Conservation (phyloP, 2,888 invertebrate species). For the Amaurobius ferox region DNA sequence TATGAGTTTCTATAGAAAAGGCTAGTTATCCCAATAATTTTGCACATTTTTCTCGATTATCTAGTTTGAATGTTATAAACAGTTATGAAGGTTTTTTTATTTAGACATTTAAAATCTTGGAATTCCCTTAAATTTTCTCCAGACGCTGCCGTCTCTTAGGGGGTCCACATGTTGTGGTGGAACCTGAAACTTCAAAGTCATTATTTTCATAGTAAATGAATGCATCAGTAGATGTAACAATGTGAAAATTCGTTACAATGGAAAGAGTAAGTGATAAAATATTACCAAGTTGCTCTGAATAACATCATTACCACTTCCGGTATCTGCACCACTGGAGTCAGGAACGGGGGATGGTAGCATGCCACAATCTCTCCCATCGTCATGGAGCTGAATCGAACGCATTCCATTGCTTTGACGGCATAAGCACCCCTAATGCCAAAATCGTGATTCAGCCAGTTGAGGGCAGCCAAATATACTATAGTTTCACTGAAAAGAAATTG, state of each 20-base stretch:
- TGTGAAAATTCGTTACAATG: background rate
- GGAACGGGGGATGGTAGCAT: slow-evolving; percentile 62
- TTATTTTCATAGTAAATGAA: background rate
- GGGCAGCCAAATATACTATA: slow-evolving; percentile 48
- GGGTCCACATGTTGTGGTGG: background rate
- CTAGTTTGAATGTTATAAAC: too few relatives aligned
- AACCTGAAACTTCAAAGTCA: background rate
- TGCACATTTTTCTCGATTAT: too few relatives aligned
- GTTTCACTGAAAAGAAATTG: slow-evolving; percentile 53
- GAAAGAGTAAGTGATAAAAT: background rate
- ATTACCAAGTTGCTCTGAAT: slow-evolving; percentile 50
- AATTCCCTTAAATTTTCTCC: too few relatives aligned
- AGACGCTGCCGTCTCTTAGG: too few relatives aligned
- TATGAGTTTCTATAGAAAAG: too few relatives aligned
- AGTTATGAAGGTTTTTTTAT: too few relatives aligned
- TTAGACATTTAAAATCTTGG: too few relatives aligned
- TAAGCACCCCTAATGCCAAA: slow-evolving; percentile 4
- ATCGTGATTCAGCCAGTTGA: slow-evolving; percentile 59
- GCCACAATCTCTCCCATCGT: slow-evolving; percentile 55
- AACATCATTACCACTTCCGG: slow-evolving; percentile 32
- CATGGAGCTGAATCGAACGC: slow-evolving; percentile 67
- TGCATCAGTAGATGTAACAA: background rate
- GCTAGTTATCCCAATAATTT: too few relatives aligned
- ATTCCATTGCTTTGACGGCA: slow-evolving; percentile 38
- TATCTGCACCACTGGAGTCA: slow-evolving; percentile 35